Percentiles rank a stretch among this genome's conserved stretches.
These are phyloP conservation scores for Cetonia aurata DNA, from an alignment of 2,888 invertebrate species.

Conservation along the genomic window DNA sequence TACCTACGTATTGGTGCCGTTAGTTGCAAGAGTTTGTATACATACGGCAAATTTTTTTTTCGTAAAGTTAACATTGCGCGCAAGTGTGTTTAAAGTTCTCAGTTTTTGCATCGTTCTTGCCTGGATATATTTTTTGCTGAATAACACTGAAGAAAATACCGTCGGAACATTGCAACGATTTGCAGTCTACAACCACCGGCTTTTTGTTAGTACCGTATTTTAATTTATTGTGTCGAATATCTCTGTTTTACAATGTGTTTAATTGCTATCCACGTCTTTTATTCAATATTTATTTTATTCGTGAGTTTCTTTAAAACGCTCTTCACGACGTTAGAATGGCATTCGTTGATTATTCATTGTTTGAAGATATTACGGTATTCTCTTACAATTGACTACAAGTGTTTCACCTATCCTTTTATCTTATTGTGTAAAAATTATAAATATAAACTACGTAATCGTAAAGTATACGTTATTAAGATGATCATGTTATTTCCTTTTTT, in stretches of 20 bases:
- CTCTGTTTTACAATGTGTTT: conserved; percentile 33
- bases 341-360: conserved; percentile 27
- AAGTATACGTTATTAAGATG: conserved; percentile 13
- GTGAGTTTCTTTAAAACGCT: conserved; percentile 18
- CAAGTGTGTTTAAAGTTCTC: conserved; percentile 28
- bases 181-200: conserved; percentile 22
- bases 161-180: background rate
- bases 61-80: background rate
- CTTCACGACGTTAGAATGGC: conserved; percentile 25
- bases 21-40: conserved; percentile 6
- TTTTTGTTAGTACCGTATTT: conserved; percentile 32
- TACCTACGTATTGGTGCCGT: background rate
- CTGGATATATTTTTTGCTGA: conserved; percentile 2
- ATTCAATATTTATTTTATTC: conserved; percentile 29
- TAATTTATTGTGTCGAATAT: conserved; percentile 26
- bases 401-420: conserved; percentile 34
- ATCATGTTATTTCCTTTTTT: background rate
- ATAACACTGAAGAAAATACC: background rate
- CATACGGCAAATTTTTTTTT: background rate
- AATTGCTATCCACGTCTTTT: conserved; percentile 32
- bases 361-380: conserved; percentile 27
- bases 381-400: conserved; percentile 40
- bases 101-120: conserved; percentile 16
- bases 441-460: conserved; percentile 6
- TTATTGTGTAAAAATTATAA: conserved; percentile 31